phyloP scores from a whole-genome alignment of 1,140 invertebrate genomes.

The Caenorhabditis inopinata region DNA sequence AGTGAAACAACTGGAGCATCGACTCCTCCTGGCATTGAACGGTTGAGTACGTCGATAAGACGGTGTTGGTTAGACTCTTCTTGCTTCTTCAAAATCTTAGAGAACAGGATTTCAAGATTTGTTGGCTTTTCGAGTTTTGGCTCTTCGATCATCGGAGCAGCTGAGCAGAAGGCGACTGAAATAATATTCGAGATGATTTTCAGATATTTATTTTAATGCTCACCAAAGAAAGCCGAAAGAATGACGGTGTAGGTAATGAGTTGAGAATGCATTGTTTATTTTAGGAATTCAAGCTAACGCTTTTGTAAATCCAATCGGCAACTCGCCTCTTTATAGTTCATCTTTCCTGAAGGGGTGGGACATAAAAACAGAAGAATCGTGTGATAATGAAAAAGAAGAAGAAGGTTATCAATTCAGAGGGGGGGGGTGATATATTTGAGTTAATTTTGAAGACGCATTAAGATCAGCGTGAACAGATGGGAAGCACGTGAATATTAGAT shows the following conservation, averaged over 20 bases:
- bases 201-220: not conserved
- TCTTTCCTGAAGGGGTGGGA: not conserved
- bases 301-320: constrained; percentile 13
- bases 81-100: constrained; percentile 34
- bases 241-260: not conserved
- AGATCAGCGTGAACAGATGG: constrained; percentile 19
- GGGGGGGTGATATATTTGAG: not conserved
- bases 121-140: constrained; percentile 28
- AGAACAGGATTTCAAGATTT: constrained; percentile 14
- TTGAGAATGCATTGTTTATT: constrained; percentile 20
- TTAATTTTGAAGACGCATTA: constrained; percentile 17
- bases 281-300: constrained; percentile 20
- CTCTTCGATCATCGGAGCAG: constrained; percentile 7
- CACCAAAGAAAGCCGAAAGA: constrained; percentile 5
- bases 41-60: constrained; percentile 31
- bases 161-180: constrained; percentile 1
- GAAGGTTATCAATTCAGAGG: not conserved
- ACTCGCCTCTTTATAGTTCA: not conserved
- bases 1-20: constrained; percentile 36
- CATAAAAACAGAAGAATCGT: not conserved
- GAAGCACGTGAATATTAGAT: not conserved
- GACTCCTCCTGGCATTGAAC: constrained; percentile 38
- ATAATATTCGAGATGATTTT: not conserved
- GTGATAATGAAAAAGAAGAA: not conserved
- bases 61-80: constrained; percentile 34